These are phyloP conservation scores for Enteromius mattozi DNA, from an alignment of 2,797 vertebrate species.

Conservation along the genomic window DNA sequence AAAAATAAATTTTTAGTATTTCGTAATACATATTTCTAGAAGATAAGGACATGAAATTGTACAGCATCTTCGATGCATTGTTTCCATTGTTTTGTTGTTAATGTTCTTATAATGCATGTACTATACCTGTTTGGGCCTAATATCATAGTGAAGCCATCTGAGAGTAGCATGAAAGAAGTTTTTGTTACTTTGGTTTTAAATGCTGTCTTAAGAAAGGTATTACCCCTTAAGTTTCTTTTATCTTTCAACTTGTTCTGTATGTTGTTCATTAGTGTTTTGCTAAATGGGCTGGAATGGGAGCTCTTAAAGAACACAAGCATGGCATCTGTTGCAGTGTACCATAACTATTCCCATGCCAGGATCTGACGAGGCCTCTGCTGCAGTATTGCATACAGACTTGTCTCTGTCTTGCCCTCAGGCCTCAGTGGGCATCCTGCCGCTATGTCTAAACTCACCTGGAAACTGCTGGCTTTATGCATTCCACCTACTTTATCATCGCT, in stretches of 20 bases:
- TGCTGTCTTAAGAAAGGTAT: slow-evolving; percentile 30
- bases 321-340: slow-evolving; percentile 62
- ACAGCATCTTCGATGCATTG: neutral
- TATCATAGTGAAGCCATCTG: neutral
- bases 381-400: slow-evolving; percentile 52
- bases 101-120: neutral
- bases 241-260: slow-evolving; percentile 30
- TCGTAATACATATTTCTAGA: neutral
- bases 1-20: neutral
- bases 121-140: neutral
- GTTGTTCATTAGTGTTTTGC: slow-evolving; percentile 47
- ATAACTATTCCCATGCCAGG: slow-evolving; percentile 67
- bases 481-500: slow-evolving; percentile 55
- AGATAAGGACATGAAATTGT: neutral
- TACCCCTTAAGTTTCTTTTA: slow-evolving; percentile 24
- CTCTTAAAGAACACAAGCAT: slow-evolving; percentile 51
- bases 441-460: slow-evolving; percentile 58
- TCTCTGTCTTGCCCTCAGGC: slow-evolving; percentile 53
- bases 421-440: slow-evolving; percentile 60
- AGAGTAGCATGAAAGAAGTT: slow-evolving; percentile 12
- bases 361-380: slow-evolving; percentile 62
- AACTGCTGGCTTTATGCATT: slow-evolving; percentile 62
- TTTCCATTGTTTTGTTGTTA: neutral
- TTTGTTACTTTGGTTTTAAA: neutral
- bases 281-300: slow-evolving; percentile 53